Evolutionary conservation across 2,797 vertebrate species (phyloP).

Genomic region (Eleutherodactylus coqui): DNA sequence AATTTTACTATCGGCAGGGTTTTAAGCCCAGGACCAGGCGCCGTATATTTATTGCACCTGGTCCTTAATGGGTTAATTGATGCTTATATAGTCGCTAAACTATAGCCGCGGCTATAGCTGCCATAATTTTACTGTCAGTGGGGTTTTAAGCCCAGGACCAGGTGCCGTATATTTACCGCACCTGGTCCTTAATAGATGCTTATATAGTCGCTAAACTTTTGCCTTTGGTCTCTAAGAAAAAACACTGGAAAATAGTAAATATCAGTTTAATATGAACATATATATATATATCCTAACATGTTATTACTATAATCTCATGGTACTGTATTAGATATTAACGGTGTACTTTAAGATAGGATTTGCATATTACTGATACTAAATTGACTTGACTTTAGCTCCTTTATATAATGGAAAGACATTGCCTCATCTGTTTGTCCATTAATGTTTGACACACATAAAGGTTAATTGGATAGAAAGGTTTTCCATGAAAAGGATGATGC

Average conservation of each 20-base stretch:
- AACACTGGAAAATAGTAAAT: not conserved
- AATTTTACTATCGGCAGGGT: too few relatives aligned
- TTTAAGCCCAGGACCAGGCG: too few relatives aligned
- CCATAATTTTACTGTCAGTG: too few relatives aligned
- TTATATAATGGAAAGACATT: conserved; percentile 54
- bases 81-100: too few relatives aligned
- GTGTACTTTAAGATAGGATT: conserved; percentile 14
- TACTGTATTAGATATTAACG: conserved; percentile 9
- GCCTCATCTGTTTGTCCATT: conserved; percentile 36
- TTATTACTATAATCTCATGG: not conserved
- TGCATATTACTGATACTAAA: conserved; percentile 35
- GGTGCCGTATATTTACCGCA: too few relatives aligned
- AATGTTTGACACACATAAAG: conserved; percentile 42
- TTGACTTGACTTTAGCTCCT: conserved; percentile 27
- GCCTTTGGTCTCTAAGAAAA: not conserved
- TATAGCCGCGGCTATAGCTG: too few relatives aligned
- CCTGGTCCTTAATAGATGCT: not conserved
- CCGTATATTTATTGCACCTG: too few relatives aligned
- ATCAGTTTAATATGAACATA: not conserved
- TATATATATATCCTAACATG: not conserved
- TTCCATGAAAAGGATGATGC: conserved; percentile 18
- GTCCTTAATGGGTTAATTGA: too few relatives aligned
- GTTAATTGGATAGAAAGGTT: conserved; percentile 39
- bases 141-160: too few relatives aligned
- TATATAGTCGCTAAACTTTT: not conserved